Evolutionary conservation across 2,113 vertebrate species (phyloP), one percentile per base, ranked within the genome.

Genomic region (Oplegnathus fasciatus): DNA sequence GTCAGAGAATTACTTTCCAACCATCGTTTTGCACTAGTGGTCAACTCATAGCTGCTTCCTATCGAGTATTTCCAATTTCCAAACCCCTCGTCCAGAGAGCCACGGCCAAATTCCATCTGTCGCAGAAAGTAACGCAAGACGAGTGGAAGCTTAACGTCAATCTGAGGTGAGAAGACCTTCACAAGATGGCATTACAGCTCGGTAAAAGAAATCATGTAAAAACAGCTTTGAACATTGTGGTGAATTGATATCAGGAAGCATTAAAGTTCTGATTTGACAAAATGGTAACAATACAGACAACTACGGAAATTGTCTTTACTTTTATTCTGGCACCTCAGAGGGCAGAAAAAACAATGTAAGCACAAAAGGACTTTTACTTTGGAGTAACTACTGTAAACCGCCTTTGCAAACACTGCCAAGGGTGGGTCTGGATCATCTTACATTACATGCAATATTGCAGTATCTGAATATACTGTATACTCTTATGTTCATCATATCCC

Each of bases 1-100:
- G 76, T 52, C 30, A 75, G 34, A 60, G 68, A 60, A 68, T 71
- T 50, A 42, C 26, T 76, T 75, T 70, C 15, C 26, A 64, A 62
- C 17, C 65, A 32, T 10, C 1, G 18, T 71, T 75, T 77, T 50
- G 61, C 40, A 64, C 22, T 28, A 7, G n/a, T n/a, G 46, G 54
- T 28, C 10, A 54, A 66, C 48, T 80, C 68, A 70, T 75, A 26
- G 54, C 66, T 40, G 30, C 75, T 70, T n/a, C 37, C 50, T 52
- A 34, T 74, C 57, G 60, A 52, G 9, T 7, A 73, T 55, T 48
- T 48, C 17, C 24, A 80, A 14, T 78, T 15, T 71, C 30, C 3
- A 66, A 55, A 55, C 7, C 14, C 54, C 58, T 62, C 22, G 61
- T 46, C 72, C 26, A 64, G 48, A 60, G n/a, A 83, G n/a, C 5